Evolutionary conservation across 2,888 invertebrate species (phyloP).

Genomic region (Cataglyphis rosenhaueri): DNA sequence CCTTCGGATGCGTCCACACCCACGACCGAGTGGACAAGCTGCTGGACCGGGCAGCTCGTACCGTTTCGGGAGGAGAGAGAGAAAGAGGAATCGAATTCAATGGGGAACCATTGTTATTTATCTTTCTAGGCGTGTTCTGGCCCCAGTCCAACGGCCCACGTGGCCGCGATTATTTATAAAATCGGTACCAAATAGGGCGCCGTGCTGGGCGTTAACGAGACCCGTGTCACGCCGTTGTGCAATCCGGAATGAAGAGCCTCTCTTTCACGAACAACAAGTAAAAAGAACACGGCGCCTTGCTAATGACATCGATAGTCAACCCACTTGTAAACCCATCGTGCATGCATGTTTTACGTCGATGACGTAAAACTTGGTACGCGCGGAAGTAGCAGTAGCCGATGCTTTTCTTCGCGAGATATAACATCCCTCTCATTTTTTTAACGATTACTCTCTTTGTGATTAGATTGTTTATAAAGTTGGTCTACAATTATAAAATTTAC

Average conservation of each 20-base stretch:
- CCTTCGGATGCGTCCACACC: slow-evolving; percentile 62
- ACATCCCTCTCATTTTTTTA: neutral
- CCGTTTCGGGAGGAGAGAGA: slow-evolving; percentile 11
- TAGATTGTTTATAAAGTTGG: neutral
- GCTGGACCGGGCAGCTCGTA: slow-evolving; percentile 47
- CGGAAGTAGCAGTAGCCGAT: neutral
- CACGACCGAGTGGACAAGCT: slow-evolving; percentile 64
- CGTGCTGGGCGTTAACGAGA: slow-evolving; percentile 70
- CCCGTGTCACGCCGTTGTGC: slow-evolving; percentile 60
- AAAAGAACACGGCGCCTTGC: slow-evolving; percentile 57
- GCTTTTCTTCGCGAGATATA: slow-evolving; percentile 1
- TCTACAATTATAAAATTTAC: slow-evolving; percentile 8
- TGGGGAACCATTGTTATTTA: slow-evolving; percentile 77
- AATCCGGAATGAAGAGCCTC: slow-evolving; percentile 58
- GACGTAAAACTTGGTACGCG: slow-evolving; percentile 47
- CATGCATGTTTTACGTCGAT: slow-evolving; percentile 52
- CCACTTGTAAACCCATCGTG: slow-evolving; percentile 24
- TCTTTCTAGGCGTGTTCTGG: slow-evolving; percentile 75
- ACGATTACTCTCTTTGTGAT: neutral
- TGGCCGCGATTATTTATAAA: slow-evolving; percentile 74
- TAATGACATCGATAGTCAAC: slow-evolving; percentile 52
- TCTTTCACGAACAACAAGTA: slow-evolving; percentile 58
- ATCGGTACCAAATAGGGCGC: slow-evolving; percentile 69
- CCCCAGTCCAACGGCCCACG: slow-evolving; percentile 68
- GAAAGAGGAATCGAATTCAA: slow-evolving; percentile 71